Percentiles rank a stretch among this genome's conserved stretches.
phyloP scores from a whole-genome alignment of 2,113 vertebrate genomes.

The Marcusenius ussheri region DNA sequence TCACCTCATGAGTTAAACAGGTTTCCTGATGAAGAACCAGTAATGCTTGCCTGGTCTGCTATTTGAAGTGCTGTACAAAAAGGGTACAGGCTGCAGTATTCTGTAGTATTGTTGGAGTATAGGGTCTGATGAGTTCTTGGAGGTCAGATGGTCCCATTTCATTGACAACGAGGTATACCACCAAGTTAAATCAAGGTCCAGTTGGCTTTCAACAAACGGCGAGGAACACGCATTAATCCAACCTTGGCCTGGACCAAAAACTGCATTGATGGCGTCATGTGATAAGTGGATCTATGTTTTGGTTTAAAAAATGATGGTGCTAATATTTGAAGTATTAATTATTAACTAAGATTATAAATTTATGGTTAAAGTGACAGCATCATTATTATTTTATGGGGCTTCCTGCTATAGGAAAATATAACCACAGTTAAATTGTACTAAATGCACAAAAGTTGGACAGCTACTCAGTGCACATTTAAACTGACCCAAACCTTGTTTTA shows the following conservation, averaged over 20 bases:
- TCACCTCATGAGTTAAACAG: not conserved
- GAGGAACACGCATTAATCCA: not conserved
- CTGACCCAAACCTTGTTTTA: not conserved
- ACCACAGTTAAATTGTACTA: not conserved
- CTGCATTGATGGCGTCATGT: not conserved
- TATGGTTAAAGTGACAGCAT: not conserved
- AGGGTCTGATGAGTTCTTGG: not conserved
- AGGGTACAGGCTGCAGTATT: not conserved
- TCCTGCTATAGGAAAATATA: not conserved
- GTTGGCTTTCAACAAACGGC: not conserved
- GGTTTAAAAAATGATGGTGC: not conserved
- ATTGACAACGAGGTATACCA: not conserved
- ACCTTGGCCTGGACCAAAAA: not conserved
- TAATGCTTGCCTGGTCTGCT: not conserved
- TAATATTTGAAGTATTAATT: not conserved
- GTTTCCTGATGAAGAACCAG: not conserved
- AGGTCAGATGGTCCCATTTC: not conserved
- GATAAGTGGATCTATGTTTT: not conserved
- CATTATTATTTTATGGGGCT: not conserved
- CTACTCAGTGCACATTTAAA: not conserved
- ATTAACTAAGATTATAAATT: slow-evolving; percentile 3
- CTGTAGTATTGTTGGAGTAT: not conserved
- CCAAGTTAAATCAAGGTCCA: not conserved
- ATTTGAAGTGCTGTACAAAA: not conserved
- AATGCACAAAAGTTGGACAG: not conserved